A percentile compares a stretch with the other conserved stretches of the same genome.
These are phyloP conservation scores for Orthosia gothica DNA, from an alignment of 2,888 invertebrate species.

Conservation along the genomic window DNA sequence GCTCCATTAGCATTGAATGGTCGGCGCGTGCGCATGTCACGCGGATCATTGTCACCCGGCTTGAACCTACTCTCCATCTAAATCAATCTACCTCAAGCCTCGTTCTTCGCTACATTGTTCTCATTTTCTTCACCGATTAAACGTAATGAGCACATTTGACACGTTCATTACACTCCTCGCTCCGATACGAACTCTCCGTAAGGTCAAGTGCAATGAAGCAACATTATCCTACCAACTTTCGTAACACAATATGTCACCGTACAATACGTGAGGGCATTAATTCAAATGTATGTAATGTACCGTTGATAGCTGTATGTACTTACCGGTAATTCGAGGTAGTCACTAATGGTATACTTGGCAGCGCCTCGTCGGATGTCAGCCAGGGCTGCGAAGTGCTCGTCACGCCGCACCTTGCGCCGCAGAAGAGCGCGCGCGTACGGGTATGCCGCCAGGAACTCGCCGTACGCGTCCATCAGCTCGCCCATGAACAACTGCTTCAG, in stretches of 20 bases:
- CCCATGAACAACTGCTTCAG: conserved; percentile 92
- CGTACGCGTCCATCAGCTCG: conserved; percentile 93
- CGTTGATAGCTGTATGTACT: conserved; percentile 81
- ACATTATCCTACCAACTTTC: conserved; percentile 74
- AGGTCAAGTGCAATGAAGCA: conserved; percentile 82
- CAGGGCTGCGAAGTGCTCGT: conserved; percentile 93
- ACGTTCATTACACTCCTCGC: conserved; percentile 79
- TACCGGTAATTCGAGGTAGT: conserved; percentile 93
- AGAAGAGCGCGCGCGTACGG: conserved; percentile 92
- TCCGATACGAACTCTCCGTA: conserved; percentile 71
- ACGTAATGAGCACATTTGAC: conserved; percentile 86
- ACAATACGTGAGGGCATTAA: conserved; percentile 62
- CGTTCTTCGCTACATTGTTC: conserved; percentile 83
- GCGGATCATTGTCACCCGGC: conserved; percentile 85
- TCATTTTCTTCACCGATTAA: conserved; percentile 83
- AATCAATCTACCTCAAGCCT: conserved; percentile 82
- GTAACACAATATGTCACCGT: conserved; percentile 69
- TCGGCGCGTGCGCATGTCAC: conserved; percentile 84
- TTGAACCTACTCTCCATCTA: conserved; percentile 82
- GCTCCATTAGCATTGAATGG: conserved; percentile 90
- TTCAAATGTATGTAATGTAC: conserved; percentile 63
- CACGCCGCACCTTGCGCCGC: conserved; percentile 92
- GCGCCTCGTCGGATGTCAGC: conserved; percentile 93
- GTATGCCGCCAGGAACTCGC: conserved; percentile 92
- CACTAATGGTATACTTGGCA: conserved; percentile 92